phyloP scores from a whole-genome alignment of 2,888 invertebrate genomes.

The Ophion slaviceki region DNA sequence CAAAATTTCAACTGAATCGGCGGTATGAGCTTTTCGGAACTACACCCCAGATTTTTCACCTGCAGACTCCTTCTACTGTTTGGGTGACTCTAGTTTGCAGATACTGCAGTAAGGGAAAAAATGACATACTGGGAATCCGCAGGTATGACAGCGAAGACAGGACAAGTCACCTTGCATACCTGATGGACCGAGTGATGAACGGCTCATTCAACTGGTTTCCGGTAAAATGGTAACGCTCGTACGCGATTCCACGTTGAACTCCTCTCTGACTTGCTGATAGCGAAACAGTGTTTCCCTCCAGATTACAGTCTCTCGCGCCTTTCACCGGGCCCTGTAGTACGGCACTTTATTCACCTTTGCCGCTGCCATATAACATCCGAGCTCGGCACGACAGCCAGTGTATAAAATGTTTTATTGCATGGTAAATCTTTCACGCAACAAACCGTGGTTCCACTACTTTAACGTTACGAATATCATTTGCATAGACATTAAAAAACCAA shows the following conservation, averaged over 20 bases:
- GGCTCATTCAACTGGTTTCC: background rate
- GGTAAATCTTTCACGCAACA: slow-evolving; percentile 73
- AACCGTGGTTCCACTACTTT: slow-evolving; percentile 58
- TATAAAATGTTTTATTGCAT: slow-evolving; percentile 73
- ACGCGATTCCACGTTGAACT: background rate
- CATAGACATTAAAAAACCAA: slow-evolving; percentile 76
- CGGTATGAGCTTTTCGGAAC: too few relatives aligned
- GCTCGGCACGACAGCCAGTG: slow-evolving; percentile 48
- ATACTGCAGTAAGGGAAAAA: too few relatives aligned
- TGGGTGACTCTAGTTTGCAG: too few relatives aligned
- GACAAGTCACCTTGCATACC: too few relatives aligned
- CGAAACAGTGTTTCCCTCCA: slow-evolving; percentile 29
- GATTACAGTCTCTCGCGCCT: slow-evolving; percentile 23
- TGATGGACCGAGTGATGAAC: background rate
- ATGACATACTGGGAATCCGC: too few relatives aligned
- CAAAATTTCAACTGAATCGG: too few relatives aligned
- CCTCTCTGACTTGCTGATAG: slow-evolving; percentile 7
- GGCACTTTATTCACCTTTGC: slow-evolving; percentile 1
- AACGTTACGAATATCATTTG: slow-evolving; percentile 72
- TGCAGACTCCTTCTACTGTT: too few relatives aligned
- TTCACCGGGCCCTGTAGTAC: background rate
- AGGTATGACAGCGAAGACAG: too few relatives aligned
- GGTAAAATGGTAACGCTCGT: background rate
- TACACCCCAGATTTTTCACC: too few relatives aligned
- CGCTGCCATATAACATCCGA: slow-evolving; percentile 13